Conservation (phyloP, 2,888 invertebrate genomes). For the Leptarthrus brevirostris region DNA sequence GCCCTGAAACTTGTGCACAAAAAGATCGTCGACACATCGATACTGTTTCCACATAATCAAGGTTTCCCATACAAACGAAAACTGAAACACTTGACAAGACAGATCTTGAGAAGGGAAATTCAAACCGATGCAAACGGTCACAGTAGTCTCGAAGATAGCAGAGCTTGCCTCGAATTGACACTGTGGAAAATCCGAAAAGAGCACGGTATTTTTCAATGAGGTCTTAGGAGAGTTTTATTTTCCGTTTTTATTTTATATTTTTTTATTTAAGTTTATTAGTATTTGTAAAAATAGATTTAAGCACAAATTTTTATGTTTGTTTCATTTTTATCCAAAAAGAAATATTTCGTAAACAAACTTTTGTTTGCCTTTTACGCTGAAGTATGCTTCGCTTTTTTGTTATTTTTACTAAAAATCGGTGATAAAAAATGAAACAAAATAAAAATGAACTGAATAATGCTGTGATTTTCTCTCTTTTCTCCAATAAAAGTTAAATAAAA, state of each 20-base stretch:
- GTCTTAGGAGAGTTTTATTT: constrained; percentile 35
- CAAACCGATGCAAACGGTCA: constrained; percentile 83
- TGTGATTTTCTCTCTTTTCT: constrained; percentile 64
- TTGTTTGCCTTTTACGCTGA: not conserved
- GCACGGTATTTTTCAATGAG: constrained; percentile 1
- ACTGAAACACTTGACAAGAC: constrained; percentile 80
- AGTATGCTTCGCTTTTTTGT: constrained; percentile 5
- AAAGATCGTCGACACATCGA: constrained; percentile 89
- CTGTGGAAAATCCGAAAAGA: constrained; percentile 78
- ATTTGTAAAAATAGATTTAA: constrained; percentile 21
- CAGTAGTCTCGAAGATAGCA: constrained; percentile 93
- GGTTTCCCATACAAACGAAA: constrained; percentile 88
- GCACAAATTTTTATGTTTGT: constrained; percentile 44
- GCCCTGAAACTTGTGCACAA: constrained; percentile 86
- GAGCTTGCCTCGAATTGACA: constrained; percentile 89
- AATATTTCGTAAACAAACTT: constrained; percentile 1
- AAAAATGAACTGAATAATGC: constrained; percentile 66
- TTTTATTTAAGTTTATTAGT: constrained; percentile 14
- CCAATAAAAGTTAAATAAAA: constrained; percentile 31
- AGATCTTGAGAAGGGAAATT: constrained; percentile 81
- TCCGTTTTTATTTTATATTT: constrained; percentile 40
- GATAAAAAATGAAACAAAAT: constrained; percentile 57
- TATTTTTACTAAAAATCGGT: constrained; percentile 32
- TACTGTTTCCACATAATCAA: constrained; percentile 85
- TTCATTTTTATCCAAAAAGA: constrained; percentile 35